phyloP scores from a whole-genome alignment of 2,113 vertebrate genomes.

The Odontesthes bonariensis region DNA sequence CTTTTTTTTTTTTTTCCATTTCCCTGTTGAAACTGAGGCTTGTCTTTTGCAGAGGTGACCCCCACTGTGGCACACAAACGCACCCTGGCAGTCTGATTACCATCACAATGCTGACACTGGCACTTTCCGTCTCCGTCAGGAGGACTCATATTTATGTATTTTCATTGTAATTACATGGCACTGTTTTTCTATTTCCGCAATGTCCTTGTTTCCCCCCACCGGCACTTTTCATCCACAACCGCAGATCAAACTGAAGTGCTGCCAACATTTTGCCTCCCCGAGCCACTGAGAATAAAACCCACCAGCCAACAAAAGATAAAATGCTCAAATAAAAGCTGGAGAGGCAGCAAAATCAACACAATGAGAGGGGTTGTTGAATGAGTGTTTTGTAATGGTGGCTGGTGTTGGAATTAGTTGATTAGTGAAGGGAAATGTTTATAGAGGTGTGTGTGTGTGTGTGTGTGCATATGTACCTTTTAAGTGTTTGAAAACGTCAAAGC shows the following conservation, averaged over 20 bases:
- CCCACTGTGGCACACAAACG: slow-evolving; percentile 66
- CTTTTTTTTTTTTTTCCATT: slow-evolving; percentile 34
- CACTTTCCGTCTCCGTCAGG: slow-evolving; percentile 69
- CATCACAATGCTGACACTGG: slow-evolving; percentile 76
- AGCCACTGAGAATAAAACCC: slow-evolving; percentile 57
- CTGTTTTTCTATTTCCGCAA: slow-evolving; percentile 66
- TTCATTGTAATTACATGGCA: slow-evolving; percentile 76
- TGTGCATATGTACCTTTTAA: too few species aligned
- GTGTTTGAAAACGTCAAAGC: background rate
- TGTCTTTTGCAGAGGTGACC: slow-evolving; percentile 62
- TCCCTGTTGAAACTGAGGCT: slow-evolving; percentile 47
- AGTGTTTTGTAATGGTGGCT: slow-evolving; percentile 44
- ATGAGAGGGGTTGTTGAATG: slow-evolving; percentile 52
- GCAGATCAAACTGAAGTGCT: slow-evolving; percentile 74
- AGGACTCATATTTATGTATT: slow-evolving; percentile 75
- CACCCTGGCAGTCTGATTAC: slow-evolving; percentile 68
- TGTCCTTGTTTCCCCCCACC: slow-evolving; percentile 59
- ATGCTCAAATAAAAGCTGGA: slow-evolving; percentile 59
- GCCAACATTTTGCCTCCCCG: slow-evolving; percentile 64
- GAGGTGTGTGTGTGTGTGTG: slow-evolving; percentile 3
- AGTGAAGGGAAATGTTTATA: slow-evolving; percentile 2
- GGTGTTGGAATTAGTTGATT: slow-evolving; percentile 37
- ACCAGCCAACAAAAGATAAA: slow-evolving; percentile 77
- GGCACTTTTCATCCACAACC: slow-evolving; percentile 65
- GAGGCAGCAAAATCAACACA: slow-evolving; percentile 60